Percentiles rank a stretch among this genome's conserved stretches.
phyloP scores from a whole-genome alignment of 2,797 vertebrate species.

The Hoplostethus mediterraneus region DNA sequence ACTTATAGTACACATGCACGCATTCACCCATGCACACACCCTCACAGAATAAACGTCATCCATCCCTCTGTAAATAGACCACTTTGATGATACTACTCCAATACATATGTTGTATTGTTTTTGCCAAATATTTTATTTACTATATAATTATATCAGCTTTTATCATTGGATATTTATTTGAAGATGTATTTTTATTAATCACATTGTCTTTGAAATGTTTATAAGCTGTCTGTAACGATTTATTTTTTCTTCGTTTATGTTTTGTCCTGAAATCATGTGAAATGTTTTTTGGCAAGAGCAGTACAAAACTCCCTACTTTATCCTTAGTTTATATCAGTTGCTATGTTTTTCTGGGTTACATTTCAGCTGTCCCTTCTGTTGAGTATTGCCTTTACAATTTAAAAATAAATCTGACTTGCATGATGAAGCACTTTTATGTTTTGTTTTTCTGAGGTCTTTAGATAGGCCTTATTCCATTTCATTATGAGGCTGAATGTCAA shows the following conservation, averaged over 20 bases:
- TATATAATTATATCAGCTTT: constrained; percentile 35
- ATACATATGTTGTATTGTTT: constrained; percentile 57
- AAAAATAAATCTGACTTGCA: constrained; percentile 80
- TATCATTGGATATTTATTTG: constrained; percentile 66
- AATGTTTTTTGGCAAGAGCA: constrained; percentile 29
- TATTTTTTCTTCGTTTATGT: constrained; percentile 19
- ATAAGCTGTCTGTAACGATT: constrained; percentile 14
- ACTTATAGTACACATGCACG: background rate
- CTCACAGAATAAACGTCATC: constrained; percentile 17
- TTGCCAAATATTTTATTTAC: constrained; percentile 50
- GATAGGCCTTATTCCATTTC: background rate
- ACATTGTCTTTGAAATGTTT: constrained; percentile 16
- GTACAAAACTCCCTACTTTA: constrained; percentile 22
- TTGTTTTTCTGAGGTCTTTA: constrained; percentile 41
- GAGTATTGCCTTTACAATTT: constrained; percentile 51
- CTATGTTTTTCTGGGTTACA: constrained; percentile 35
- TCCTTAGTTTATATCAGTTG: constrained; percentile 38
- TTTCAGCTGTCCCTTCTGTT: constrained; percentile 54
- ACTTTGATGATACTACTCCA: constrained; percentile 25
- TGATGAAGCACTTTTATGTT: constrained; percentile 67
- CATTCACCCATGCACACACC: constrained; percentile 1
- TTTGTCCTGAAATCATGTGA: constrained; percentile 41
- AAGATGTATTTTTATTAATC: constrained; percentile 34
- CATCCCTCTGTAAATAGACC: constrained; percentile 61
- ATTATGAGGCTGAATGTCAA: background rate